These are phyloP conservation scores for Ephydatia muelleri DNA, from an alignment of 37 sponge, comb jelly and placozoan genomes.

Conservation along the genomic window DNA sequence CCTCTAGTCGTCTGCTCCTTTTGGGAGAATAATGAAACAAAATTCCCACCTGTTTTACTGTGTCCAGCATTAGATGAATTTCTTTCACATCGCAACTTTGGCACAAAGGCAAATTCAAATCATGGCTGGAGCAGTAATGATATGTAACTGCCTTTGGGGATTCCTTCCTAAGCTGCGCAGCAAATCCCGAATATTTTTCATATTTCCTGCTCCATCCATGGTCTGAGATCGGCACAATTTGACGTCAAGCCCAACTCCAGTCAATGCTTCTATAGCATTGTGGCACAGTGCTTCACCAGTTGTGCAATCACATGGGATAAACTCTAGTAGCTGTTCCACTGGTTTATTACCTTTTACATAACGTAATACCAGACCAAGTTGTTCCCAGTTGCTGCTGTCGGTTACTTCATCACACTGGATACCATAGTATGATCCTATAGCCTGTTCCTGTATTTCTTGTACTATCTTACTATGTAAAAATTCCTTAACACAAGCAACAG, in stretches of 20 bases:
- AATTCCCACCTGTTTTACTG: constrained; percentile 25
- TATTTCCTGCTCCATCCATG: constrained; percentile 51
- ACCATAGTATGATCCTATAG: neutral
- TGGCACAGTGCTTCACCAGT: constrained; percentile 29
- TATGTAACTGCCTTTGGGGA: constrained; percentile 12
- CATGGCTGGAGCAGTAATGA: constrained; percentile 46
- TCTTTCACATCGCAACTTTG: constrained; percentile 19
- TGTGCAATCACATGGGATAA: constrained; percentile 8
- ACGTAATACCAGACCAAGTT: constrained; percentile 21
- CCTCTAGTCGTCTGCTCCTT: constrained; percentile 9
- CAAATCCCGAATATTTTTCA: constrained; percentile 19
- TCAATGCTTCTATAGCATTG: constrained; percentile 1
- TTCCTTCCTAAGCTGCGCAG: constrained; percentile 6
- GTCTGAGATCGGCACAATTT: constrained; percentile 20
- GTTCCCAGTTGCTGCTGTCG: constrained; percentile 29
- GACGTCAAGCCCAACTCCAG: constrained; percentile 11
- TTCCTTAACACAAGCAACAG: constrained; percentile 10
- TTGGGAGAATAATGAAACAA: constrained; percentile 36
- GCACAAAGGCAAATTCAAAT: constrained; percentile 29
- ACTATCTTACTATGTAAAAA: neutral
- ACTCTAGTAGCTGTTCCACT: constrained; percentile 25
- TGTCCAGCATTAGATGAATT: constrained; percentile 33
- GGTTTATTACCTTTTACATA: constrained; percentile 35
- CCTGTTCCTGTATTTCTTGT: neutral
- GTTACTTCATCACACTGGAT: constrained; percentile 14